Evolutionary conservation across 2,113 vertebrate genomes (phyloP), one percentile per base, ranked within the genome.

Genomic region (Hippocampus abdominalis): DNA sequence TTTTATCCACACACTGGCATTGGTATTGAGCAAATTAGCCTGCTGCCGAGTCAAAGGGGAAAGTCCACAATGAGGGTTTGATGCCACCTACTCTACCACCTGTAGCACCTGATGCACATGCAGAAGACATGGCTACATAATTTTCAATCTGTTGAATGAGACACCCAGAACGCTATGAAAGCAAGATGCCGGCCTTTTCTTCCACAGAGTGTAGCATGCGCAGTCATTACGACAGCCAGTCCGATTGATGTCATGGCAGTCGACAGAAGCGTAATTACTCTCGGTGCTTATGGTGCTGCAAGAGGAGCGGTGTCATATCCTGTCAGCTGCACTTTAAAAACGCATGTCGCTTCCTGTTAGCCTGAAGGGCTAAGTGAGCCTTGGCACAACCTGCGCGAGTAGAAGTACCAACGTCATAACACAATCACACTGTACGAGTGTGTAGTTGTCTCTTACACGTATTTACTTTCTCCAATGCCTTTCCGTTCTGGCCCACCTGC

Each of bases 341-440:
- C 88, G 86, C 83, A 92, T 94, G 95, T 95, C 95, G 94, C 91
- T 94, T 95, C 93, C 92, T 91, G 91, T 98, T 96, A 95, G 87
- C 69, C 78, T 59, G 64, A 46, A 49, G 80, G 75, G 25, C 27
- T 75, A 86, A 72, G 70, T 64, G 73, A 71, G 78, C 53, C 60
- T 53, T 20, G 25, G 18, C 72, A 80, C 70, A 61, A 87, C 88
- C 91, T 88, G 88, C 85, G 89, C 89, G 86, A 71, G 42, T 63
- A 1, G 25, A 46, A 46, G 63, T 61, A 51, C 61, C 65, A 18
- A 65, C 1, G 57, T 62, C 29, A 65, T 61, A 8, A 76, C 68
- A 71, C 78, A 66, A 44, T 57, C 12, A 0, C 78, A 10, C 48
- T 21, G 44, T 12, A 8, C 13, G 8, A 42, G 23, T 3, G 0